Conservation (phyloP, 2,797 vertebrate genomes). For the Lithobates pipiens region DNA sequence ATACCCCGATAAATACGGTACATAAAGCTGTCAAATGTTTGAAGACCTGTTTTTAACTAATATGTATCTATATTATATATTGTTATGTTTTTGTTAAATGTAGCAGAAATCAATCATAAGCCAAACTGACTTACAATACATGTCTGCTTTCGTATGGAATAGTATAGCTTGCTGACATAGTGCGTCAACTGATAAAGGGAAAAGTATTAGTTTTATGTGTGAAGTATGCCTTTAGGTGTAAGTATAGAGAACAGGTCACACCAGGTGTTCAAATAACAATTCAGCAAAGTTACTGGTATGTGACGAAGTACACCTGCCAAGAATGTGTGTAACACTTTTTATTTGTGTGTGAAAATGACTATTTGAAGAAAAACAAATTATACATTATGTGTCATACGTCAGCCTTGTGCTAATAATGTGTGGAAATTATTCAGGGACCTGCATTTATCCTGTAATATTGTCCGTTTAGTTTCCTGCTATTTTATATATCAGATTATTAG, state of each 20-base stretch:
- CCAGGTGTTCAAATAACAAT: slow-evolving; percentile 47
- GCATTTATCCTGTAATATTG: slow-evolving; percentile 25
- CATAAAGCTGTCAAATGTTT: not conserved
- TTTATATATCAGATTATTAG: slow-evolving; percentile 10
- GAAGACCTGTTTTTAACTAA: not conserved
- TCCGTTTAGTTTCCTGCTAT: slow-evolving; percentile 27
- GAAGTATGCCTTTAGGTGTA: not conserved
- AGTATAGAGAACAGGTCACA: not conserved
- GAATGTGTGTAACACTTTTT: slow-evolving; percentile 20
- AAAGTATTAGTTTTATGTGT: not conserved
- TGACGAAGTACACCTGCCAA: slow-evolving; percentile 4
- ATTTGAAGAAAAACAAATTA: not conserved
- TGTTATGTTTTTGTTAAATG: not conserved
- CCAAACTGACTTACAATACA: not conserved
- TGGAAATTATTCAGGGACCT: slow-evolving; percentile 20
- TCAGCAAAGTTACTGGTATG: slow-evolving; percentile 33
- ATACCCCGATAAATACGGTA: no score
- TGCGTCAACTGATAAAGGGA: not conserved
- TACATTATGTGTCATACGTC: slow-evolving; percentile 15
- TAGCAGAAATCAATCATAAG: not conserved
- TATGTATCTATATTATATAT: not conserved
- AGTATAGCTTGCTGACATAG: not conserved
- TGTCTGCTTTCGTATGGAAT: not conserved
- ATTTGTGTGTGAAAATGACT: slow-evolving; percentile 2
- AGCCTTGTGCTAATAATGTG: slow-evolving; percentile 17